Evolutionary conservation across 2,888 invertebrate genomes (phyloP), one percentile per base, ranked within the genome.

Genomic region (Diarsia brunnea): DNA sequence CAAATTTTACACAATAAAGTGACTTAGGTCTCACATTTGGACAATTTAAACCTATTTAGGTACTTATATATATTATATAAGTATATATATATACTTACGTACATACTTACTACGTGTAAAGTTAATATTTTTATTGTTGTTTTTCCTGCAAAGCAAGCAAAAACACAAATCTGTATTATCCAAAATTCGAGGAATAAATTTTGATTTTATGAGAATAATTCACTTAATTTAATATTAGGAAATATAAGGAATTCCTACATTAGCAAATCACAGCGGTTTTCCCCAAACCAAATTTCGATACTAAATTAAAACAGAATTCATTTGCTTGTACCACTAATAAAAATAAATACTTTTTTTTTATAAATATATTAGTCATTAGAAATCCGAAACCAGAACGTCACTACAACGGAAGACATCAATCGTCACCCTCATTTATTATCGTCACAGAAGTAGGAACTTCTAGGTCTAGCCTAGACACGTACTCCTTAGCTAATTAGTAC

Each of bases 401-500:
- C 69, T 14, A 31, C 51, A 11, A n/a, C 69, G 78, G 60, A 69
- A 68, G 47, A 31, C 60, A 63, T 86, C 87, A 43, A 69, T 86
- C 76, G 58, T 64, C 86, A 76, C 78, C 24, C 45, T 58, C 81
- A 68, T 82, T 76, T 63, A 70, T 68, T 63, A 67, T 38, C 72
- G 68, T 74, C 69, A 74, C 60, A 63, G 8, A 38, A 38, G 38
- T 8, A 38, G 38, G 38, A 38, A 38, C 38, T 74, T 75, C 66
- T 85, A 85, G 76, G 67, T 64, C 79, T 61, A 73, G 67, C 38
- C 74, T 64, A 21, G 31, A 24, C 69, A 24, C 43, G n/a, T 60
- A 27, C 58, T 14, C 68, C 51, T 38, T 78, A 55, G 63, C 76
- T 82, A 87, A 82, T 81, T 81, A 81, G 78, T 76, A 53, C 7